Evolutionary conservation across 30 jellyfish, hydroid and myxozoan species (phyloP).

Genomic region (Haliclystus octoradiatus): DNA sequence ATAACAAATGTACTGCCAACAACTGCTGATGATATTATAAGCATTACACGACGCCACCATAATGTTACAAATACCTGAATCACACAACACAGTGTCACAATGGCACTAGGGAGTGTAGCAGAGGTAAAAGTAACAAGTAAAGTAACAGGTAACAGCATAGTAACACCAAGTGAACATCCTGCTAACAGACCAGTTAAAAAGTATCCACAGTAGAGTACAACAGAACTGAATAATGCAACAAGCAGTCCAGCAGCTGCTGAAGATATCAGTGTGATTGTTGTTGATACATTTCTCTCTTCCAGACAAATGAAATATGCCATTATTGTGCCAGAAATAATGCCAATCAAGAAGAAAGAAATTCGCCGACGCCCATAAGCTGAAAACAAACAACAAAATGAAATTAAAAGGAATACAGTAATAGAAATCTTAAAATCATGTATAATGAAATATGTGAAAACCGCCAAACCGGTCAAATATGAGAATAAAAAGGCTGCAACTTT

Average conservation of each 20-base stretch:
- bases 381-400: not conserved
- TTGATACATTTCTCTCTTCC: conserved; percentile 55
- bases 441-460: too few relatives aligned
- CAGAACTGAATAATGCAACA: conserved; percentile 67
- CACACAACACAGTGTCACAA: conserved; percentile 54
- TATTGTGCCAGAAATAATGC: conserved; percentile 46
- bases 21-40: conserved; percentile 49
- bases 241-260: conserved; percentile 86
- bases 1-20: conserved; percentile 72
- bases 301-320: conserved; percentile 57
- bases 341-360: conserved; percentile 64
- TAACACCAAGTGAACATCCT: conserved; percentile 73
- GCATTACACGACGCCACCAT: conserved; percentile 94
- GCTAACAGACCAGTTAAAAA: conserved; percentile 88
- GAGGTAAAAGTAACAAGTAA: conserved; percentile 43
- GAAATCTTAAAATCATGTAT: too few relatives aligned
- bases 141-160: conserved; percentile 49
- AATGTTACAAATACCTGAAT: conserved; percentile 74
- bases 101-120: conserved; percentile 75
- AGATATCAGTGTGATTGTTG: conserved; percentile 39
- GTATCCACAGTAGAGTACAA: conserved; percentile 70
- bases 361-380: conserved; percentile 74
- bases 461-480: too few relatives aligned
- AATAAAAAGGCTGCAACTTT: too few relatives aligned
- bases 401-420: too few relatives aligned